Base-by-base conservation (phyloP, 2,797 vertebrate species). In the Spatula versicolor region DNA sequence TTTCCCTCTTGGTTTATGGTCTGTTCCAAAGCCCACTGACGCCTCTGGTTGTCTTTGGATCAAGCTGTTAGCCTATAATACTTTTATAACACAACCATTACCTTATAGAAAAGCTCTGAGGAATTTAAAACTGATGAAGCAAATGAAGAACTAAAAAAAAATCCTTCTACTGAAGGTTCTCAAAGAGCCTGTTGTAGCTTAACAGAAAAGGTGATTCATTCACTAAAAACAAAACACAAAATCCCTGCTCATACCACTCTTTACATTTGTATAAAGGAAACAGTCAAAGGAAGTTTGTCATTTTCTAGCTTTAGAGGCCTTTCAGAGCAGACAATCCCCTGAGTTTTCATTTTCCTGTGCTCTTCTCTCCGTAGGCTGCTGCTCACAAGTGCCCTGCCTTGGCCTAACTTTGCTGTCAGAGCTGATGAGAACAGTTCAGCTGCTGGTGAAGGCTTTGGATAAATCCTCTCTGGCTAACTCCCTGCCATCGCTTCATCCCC, bases 1-100 rank as follows among this genome's bases (percentile, higher is more conserved):
- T 74, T 93, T 67, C 76, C 83, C 74, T 77, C 75, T 68, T 59
- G 74, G 72, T 91, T 90, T 74, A 86, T 88, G 41, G 67, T 76
- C 56, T 94, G 59, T 60, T 96, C 68, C 83, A 91, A 76, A 95
- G 91, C 86, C 87, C 79, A 91, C 59, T 91, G 94, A 94, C 92
- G 74, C 41, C 67, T 92, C 52, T 69, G 45, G 77, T 11, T 96
- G 90, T 90, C 88, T 95, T 80, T 93, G 92, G 91, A 95, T 85
- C 72, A 90, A 89, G 78, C 41, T 0, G 2, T 72, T 54, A 66
- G 68, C 46, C 75, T 72, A 1, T 59, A 93, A 95, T 66, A 68
- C 41, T 94, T 96, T 83, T 92, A 87, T 68, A 93, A 87, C 46
- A 88, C n/a, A 92, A 80, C 21, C 45, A 89, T 75, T 93, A 59